These are phyloP conservation scores for Aquatica leii DNA, from an alignment of 2,888 invertebrate genomes.

Conservation along the genomic window DNA sequence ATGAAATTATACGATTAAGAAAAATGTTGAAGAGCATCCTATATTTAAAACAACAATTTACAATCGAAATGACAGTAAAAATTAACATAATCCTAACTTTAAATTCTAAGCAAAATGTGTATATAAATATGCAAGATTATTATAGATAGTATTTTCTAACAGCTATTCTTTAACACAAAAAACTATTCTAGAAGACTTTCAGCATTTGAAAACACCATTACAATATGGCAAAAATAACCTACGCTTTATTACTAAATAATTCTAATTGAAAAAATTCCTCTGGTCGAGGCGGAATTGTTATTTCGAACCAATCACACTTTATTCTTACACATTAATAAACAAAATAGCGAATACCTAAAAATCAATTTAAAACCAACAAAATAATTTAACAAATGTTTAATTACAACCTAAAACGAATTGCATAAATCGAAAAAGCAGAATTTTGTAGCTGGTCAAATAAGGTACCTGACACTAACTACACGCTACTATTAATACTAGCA, in stretches of 20 bases:
- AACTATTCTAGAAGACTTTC: conserved; percentile 1
- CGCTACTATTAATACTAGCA: no score
- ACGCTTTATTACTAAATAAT: conserved; percentile 18
- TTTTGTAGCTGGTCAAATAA: no score
- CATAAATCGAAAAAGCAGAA: no score
- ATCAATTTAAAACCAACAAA: background rate
- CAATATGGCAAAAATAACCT: conserved; percentile 29
- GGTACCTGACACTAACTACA: no score
- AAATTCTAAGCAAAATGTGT: conserved; percentile 19
- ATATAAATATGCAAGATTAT: conserved; percentile 18
- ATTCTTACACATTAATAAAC: conserved; percentile 26
- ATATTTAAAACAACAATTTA: conserved; percentile 12
- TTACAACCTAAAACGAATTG: background rate
- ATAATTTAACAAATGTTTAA: background rate
- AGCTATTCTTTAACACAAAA: background rate
- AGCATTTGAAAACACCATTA: conserved; percentile 21
- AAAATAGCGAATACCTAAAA: conserved; percentile 18
- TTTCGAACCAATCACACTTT: conserved; percentile 24
- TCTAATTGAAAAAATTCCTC: conserved; percentile 11
- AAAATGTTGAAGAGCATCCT: conserved; percentile 2
- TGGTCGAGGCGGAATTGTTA: conserved; percentile 18
- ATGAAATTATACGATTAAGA: background rate
- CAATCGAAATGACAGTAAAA: conserved; percentile 18
- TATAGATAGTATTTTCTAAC: conserved; percentile 4
- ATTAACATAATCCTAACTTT: conserved; percentile 18